phyloP scores from a whole-genome alignment of 2,797 vertebrate species.

The Rhynchotus rufescens region DNA sequence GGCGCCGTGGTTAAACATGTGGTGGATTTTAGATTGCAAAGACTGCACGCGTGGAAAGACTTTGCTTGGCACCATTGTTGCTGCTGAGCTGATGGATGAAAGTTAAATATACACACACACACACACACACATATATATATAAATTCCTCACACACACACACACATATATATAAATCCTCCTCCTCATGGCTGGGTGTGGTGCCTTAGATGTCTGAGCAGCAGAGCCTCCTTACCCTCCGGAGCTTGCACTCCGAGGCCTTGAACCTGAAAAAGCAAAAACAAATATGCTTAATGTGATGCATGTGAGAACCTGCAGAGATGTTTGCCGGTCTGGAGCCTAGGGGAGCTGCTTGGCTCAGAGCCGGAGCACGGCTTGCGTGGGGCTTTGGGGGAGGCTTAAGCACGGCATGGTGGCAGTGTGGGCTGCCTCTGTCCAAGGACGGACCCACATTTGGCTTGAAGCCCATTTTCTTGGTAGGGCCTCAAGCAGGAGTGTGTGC shows the following conservation, averaged over 20 bases:
- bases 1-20: constrained; percentile 39
- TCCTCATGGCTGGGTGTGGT: constrained; percentile 24
- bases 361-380: fast-evolving
- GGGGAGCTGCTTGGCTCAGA: neutral
- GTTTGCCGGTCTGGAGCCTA: neutral
- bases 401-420: fast-evolving
- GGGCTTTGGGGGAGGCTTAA: fast-evolving
- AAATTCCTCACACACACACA: too few relatives aligned
- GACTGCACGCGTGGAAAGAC: constrained; percentile 44
- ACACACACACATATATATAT: neutral
- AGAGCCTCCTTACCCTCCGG: constrained; percentile 58
- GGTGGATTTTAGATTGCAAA: constrained; percentile 33
- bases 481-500: neutral
- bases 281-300: constrained; percentile 41
- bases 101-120: neutral
- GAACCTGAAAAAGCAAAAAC: constrained; percentile 49
- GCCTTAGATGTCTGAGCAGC: constrained; percentile 49
- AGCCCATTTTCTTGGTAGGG: neutral
- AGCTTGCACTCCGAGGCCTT: constrained; percentile 39
- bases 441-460: neutral
- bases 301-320: constrained; percentile 46
- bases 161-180: neutral
- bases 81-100: constrained; percentile 51
- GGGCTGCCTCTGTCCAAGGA: fast-evolving
- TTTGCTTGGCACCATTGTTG: constrained; percentile 37